Base-by-base conservation (phyloP, 2,888 invertebrate genomes). In the Drosophila acutilabella region DNA sequence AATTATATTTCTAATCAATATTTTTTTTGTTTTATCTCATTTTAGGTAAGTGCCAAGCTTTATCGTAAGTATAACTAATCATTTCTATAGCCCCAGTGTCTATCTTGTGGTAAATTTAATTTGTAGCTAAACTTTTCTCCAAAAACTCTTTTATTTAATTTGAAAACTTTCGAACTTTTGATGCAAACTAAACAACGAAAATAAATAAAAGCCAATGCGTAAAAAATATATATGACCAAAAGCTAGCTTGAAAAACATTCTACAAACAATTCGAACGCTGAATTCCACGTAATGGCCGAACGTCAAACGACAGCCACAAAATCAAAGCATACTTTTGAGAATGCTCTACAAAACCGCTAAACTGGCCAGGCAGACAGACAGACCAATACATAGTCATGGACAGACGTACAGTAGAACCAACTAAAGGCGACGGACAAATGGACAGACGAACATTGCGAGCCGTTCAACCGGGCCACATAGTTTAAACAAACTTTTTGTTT, bases 401-500 rank as follows among this genome's bases (percentile, higher is more conserved):
- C 52, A 38, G 36, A 42, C 50, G 10, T 38, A n/a, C 30, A 20
- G 53, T 26, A 16, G n/a, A 51, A 42, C 36, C n/a, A 30, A 38
- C 40, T 41, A 41, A 18, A 16, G 50, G 44, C 44, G 30, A 38
- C 8, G 45, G 18, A 16, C 53, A 30, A 40, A 64, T 59, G 44
- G 58, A 51, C 64, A 71, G 62, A 57, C 58, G 56, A 60, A 23
- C 20, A 70, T 57, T 64, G 59, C 44, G 30, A 69, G 52, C 64
- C 53, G 71, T 65, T 62, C 71, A 62, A 53, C 54, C 71, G 66
- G 65, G 78, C 85, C 82, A 68, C 83, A 84, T 84, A 84, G 83
- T 84, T 84, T 82, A 86, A 82, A 60, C 77, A 77, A 88, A 84
- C 73, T 88, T 84, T 83, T 88, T 80, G 78, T 82, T 84, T 84